Percentiles rank a stretch among this genome's conserved stretches.
phyloP scores from a whole-genome alignment of 2,113 vertebrate species.

The Hucho hucho region DNA sequence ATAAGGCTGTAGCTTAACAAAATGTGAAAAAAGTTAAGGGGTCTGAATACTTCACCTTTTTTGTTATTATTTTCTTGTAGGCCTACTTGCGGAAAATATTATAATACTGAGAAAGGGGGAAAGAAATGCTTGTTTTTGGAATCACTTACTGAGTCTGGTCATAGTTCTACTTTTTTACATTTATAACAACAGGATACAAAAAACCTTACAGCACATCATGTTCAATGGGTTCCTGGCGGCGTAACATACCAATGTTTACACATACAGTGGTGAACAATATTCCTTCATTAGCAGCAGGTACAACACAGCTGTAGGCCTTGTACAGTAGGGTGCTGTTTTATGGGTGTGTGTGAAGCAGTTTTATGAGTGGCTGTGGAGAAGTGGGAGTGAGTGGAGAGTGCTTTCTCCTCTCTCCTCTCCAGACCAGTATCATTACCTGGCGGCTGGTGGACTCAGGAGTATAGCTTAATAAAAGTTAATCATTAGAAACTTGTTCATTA shows the following conservation, averaged over 20 bases:
- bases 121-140: no score
- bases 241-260: not conserved
- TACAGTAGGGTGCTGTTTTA: not conserved
- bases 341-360: slow-evolving; percentile 21
- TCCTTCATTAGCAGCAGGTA: not conserved
- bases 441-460: slow-evolving; percentile 70
- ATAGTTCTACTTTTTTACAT: no score
- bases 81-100: no score
- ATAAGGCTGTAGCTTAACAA: no score
- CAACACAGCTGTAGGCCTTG: not conserved
- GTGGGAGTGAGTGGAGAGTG: slow-evolving; percentile 6
- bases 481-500: slow-evolving; percentile 81
- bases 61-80: no score
- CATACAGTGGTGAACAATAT: not conserved
- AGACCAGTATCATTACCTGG: slow-evolving; percentile 70
- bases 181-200: no score
- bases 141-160: no score
- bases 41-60: no score
- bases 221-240: no score
- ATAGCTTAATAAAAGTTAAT: slow-evolving; percentile 80
- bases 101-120: no score
- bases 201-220: no score
- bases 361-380: slow-evolving; percentile 7
- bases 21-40: no score
- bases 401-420: slow-evolving; percentile 19